phyloP scores from a whole-genome alignment of 2,797 vertebrate species.

The Menidia menidia region DNA sequence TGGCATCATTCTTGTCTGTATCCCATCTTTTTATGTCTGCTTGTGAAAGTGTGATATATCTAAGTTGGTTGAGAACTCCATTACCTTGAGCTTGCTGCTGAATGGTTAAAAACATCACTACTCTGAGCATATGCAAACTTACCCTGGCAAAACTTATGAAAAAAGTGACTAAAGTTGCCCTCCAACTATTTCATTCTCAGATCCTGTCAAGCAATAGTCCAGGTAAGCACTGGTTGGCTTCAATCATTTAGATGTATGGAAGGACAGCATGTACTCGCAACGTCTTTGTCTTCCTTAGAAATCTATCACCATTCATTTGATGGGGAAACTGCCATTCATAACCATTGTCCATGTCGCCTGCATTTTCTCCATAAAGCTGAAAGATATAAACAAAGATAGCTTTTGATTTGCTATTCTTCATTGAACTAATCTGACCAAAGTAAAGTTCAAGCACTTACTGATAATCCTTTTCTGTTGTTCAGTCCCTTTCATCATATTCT shows the following conservation, averaged over 20 bases:
- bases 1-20: slow-evolving; percentile 73
- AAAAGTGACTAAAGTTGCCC: slow-evolving; percentile 8
- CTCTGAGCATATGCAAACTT: slow-evolving; percentile 27
- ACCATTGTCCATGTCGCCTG: slow-evolving; percentile 51
- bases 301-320: slow-evolving; percentile 54
- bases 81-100: slow-evolving; percentile 52
- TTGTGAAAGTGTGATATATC: slow-evolving; percentile 76
- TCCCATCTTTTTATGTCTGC: slow-evolving; percentile 63
- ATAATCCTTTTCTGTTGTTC: slow-evolving; percentile 27
- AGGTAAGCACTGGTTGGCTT: slow-evolving; percentile 33
- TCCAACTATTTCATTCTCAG: neutral
- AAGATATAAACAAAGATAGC: slow-evolving; percentile 27
- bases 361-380: slow-evolving; percentile 35
- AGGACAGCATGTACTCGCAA: slow-evolving; percentile 31
- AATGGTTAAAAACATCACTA: slow-evolving; percentile 42
- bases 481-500: slow-evolving; percentile 8
- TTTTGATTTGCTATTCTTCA: slow-evolving; percentile 18
- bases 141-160: slow-evolving; percentile 29
- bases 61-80: slow-evolving; percentile 75
- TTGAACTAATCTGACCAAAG: slow-evolving; percentile 35
- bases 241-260: slow-evolving; percentile 69
- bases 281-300: slow-evolving; percentile 31
- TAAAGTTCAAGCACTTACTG: slow-evolving; percentile 29
- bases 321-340: slow-evolving; percentile 46
- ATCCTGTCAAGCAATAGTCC: slow-evolving; percentile 13